Conservation (phyloP, 2,113 vertebrate genomes). For the Mus spicilegus region DNA sequence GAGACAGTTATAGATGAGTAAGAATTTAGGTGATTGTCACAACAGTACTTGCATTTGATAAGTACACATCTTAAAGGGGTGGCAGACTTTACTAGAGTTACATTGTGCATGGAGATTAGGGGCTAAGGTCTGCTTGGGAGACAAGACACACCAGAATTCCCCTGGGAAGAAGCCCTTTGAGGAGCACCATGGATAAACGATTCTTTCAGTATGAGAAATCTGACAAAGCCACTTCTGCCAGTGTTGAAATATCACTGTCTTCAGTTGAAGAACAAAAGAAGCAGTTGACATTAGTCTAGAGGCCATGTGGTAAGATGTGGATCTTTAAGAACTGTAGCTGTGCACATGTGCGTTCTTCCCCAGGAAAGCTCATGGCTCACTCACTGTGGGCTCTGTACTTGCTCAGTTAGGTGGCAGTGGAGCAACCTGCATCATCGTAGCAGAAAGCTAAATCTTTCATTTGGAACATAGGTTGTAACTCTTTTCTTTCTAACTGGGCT, state of each 20-base stretch:
- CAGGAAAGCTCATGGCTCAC: background rate
- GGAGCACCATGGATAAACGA: background rate
- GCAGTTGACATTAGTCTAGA: background rate
- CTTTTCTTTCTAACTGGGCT: slow-evolving; percentile 1
- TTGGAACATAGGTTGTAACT: background rate
- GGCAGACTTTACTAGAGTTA: background rate
- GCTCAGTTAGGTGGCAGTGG: rapidly evolving
- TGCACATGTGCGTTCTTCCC: rapidly evolving
- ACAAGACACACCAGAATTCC: background rate
- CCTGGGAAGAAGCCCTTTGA: background rate
- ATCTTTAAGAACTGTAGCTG: background rate
- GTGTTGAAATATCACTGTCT: background rate
- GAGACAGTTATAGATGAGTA: background rate
- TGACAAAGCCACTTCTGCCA: background rate
- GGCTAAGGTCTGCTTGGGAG: background rate
- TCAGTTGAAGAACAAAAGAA: background rate
- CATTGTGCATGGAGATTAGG: background rate
- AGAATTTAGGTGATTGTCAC: background rate
- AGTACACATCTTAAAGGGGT: background rate
- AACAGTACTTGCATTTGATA: background rate
- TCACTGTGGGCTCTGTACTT: rapidly evolving
- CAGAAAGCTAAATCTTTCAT: background rate
- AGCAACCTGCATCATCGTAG: rapidly evolving
- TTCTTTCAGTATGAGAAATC: background rate
- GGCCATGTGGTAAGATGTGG: too few species aligned